Percentiles rank a stretch among this genome's conserved stretches.
Conservation (phyloP, 1,140 invertebrate species). For the Procambarus clarkii region DNA sequence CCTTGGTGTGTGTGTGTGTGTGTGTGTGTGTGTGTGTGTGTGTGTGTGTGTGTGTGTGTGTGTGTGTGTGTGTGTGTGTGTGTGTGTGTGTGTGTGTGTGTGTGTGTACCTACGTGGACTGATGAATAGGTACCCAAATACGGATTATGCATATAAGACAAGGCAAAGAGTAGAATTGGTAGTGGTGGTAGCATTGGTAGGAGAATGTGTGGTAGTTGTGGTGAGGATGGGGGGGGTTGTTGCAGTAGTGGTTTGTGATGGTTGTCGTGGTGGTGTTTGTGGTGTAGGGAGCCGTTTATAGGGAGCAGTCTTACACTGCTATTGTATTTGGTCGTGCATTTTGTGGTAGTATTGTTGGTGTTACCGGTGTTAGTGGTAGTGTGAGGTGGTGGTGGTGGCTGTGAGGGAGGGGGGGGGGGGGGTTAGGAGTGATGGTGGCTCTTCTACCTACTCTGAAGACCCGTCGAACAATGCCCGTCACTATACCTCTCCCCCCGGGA, state of each 20-base stretch:
- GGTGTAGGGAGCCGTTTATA: too few relatives aligned
- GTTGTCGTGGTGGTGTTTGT: too few relatives aligned
- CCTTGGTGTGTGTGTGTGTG: not conserved
- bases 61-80: not conserved
- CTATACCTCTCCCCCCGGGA: not conserved
- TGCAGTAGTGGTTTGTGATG: not conserved
- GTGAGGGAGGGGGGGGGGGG: too few relatives aligned
- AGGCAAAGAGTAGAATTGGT: too few relatives aligned
- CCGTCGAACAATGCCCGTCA: not conserved
- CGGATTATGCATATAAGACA: not conserved
- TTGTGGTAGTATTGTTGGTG: not conserved
- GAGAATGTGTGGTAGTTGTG: too few relatives aligned
- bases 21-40: slow-evolving; percentile 2
- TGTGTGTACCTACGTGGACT: not conserved
- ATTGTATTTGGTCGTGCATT: too few relatives aligned
- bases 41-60: not conserved
- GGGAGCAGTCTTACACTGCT: too few relatives aligned
- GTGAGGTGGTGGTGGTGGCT: not conserved
- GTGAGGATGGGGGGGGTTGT: not conserved
- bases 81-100: not conserved
- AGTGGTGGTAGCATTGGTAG: too few relatives aligned
- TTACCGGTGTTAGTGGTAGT: not conserved
- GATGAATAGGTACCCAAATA: not conserved
- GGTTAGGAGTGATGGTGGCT: not conserved
- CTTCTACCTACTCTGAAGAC: not conserved